A percentile compares a stretch with the other conserved stretches of the same genome.
These are phyloP conservation scores for Trichechus manatus DNA, from an alignment of 2,113 vertebrate species.

Conservation along the genomic window DNA sequence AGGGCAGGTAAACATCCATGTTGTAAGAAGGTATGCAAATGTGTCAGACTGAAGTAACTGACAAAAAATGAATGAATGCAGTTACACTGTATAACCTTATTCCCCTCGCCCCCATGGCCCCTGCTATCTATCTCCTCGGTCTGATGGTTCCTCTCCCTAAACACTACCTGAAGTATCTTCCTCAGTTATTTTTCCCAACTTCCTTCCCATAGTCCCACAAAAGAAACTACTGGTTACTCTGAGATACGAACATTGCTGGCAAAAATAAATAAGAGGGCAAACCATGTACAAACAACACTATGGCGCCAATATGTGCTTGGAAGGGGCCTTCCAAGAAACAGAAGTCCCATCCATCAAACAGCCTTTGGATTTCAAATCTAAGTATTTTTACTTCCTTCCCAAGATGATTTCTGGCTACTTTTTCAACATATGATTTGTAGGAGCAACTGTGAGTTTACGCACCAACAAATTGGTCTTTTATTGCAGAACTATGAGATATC, in stretches of 20 bases:
- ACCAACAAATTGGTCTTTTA: conserved; percentile 84
- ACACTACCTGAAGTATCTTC: conserved; percentile 59
- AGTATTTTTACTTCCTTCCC: conserved; percentile 39
- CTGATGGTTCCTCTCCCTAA: conserved; percentile 49
- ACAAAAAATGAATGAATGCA: conserved; percentile 53
- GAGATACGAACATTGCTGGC: conserved; percentile 38
- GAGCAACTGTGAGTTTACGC: conserved; percentile 78
- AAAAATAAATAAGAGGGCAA: conserved; percentile 69
- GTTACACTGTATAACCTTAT: background rate
- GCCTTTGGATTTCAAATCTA: conserved; percentile 63
- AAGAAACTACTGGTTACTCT: conserved; percentile 60
- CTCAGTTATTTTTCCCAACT: conserved; percentile 62
- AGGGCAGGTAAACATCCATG: conserved; percentile 62
- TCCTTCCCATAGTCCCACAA: conserved; percentile 21
- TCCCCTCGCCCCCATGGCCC: background rate
- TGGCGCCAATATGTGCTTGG: conserved; percentile 18
- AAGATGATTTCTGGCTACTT: conserved; percentile 75
- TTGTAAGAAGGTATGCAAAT: conserved; percentile 46
- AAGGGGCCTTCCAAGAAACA: conserved; percentile 47
- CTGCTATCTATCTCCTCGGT: conserved; percentile 31
- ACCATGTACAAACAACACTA: conserved; percentile 33
- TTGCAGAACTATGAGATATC: conserved; percentile 82
- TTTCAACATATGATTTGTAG: conserved; percentile 78
- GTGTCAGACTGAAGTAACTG: conserved; percentile 55
- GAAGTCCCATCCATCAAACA: conserved; percentile 27